A percentile compares a stretch with the other conserved stretches of the same genome.
phyloP scores from a whole-genome alignment of 2,113 vertebrate species.

The Clarias gariepinus region DNA sequence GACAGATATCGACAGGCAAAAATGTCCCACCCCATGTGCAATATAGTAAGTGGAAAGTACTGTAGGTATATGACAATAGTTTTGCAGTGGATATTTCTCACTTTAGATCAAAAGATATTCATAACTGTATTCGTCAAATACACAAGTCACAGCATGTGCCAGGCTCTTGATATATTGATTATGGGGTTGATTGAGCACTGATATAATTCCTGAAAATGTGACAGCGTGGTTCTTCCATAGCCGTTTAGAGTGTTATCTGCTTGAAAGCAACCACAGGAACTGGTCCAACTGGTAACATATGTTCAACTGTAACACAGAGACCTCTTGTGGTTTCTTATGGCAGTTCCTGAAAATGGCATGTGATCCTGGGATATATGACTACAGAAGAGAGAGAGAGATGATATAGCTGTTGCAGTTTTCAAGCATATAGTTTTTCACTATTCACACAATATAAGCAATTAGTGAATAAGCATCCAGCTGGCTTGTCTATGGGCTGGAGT shows the following conservation, averaged over 20 bases:
- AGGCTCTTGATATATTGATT: slow-evolving; percentile 40
- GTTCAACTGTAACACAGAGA: slow-evolving; percentile 45
- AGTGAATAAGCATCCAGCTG: slow-evolving; percentile 40
- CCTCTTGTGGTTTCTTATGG: slow-evolving; percentile 47
- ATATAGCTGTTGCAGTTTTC: slow-evolving; percentile 38
- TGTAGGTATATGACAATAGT: neutral
- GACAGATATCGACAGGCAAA: slow-evolving; percentile 24
- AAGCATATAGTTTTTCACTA: slow-evolving; percentile 43
- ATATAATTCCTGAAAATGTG: slow-evolving; percentile 33
- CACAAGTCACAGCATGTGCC: neutral
- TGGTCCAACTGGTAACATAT: slow-evolving; percentile 18
- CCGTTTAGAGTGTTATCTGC: slow-evolving; percentile 36
- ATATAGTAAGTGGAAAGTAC: neutral
- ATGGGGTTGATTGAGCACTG: slow-evolving; percentile 1
- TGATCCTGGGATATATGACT: slow-evolving; percentile 16
- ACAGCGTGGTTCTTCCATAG: slow-evolving; percentile 15
- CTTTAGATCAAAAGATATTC: neutral
- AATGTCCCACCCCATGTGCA: slow-evolving; percentile 8
- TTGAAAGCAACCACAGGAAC: slow-evolving; percentile 36
- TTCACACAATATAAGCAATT: slow-evolving; percentile 41
- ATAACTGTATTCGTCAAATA: neutral
- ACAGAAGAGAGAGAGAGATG: slow-evolving; percentile 18
- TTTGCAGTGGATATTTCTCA: neutral
- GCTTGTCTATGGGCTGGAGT: slow-evolving; percentile 31
- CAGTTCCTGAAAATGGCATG: slow-evolving; percentile 12